Conservation (phyloP, 2,888 invertebrate genomes). For the Auanema freiburgensis region DNA sequence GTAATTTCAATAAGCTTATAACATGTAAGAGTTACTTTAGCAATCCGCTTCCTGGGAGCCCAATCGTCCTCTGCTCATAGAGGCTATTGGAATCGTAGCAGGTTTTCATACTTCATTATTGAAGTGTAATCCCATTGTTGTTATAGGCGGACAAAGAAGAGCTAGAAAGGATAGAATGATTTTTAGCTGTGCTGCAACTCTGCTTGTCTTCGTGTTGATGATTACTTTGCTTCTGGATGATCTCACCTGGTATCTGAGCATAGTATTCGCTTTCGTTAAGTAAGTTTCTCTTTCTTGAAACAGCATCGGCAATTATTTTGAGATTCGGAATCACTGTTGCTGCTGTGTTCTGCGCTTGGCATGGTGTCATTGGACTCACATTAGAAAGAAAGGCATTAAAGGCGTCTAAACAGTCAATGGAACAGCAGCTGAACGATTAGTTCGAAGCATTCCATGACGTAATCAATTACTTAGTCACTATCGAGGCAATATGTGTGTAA, state of each 20-base stretch:
- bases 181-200: constrained; percentile 23
- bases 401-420: constrained; percentile 57
- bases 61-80: constrained; percentile 41
- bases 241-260: constrained; percentile 20
- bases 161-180: constrained; percentile 49
- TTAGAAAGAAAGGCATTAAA: constrained; percentile 61
- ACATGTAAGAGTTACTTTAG: constrained; percentile 29
- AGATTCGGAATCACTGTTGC: constrained; percentile 57
- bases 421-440: constrained; percentile 42
- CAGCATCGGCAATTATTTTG: background rate
- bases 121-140: background rate
- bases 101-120: constrained; percentile 14
- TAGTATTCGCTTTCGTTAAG: constrained; percentile 31
- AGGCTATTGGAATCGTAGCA: constrained; percentile 49
- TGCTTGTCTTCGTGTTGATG: constrained; percentile 29
- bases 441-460: background rate
- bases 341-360: constrained; percentile 59
- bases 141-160: constrained; percentile 50
- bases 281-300: constrained; percentile 5
- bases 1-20: constrained; percentile 17
- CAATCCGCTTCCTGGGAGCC: constrained; percentile 40
- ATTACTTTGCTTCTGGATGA: constrained; percentile 33
- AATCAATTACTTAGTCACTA: too few relatives aligned
- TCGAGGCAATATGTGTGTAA: too few relatives aligned
- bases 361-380: constrained; percentile 60